These are phyloP conservation scores for Acrocephalus arundinaceus DNA, from an alignment of 2,113 vertebrate genomes.

Conservation along the genomic window DNA sequence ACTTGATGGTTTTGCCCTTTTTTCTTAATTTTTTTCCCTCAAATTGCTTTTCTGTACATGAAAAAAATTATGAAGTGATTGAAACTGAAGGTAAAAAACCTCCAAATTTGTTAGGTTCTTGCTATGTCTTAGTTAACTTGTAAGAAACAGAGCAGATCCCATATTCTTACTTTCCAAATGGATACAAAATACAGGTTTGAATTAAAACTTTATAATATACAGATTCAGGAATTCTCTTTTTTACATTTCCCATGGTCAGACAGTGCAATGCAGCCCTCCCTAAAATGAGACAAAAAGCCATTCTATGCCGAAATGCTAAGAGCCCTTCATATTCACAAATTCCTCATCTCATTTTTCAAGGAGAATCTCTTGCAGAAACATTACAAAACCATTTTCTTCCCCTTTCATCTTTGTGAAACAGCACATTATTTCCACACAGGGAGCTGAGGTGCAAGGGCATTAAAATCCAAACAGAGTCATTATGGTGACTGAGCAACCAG, in stretches of 20 bases:
- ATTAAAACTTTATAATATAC: background rate
- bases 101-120: background rate
- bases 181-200: background rate
- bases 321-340: background rate
- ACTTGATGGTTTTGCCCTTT: background rate
- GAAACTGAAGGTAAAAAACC: background rate
- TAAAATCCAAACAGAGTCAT: constrained; percentile 6
- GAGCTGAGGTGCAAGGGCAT: background rate
- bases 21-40: background rate
- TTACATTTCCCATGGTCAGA: background rate
- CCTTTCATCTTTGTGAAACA: constrained; percentile 26
- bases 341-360: background rate
- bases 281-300: background rate
- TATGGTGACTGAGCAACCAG: background rate
- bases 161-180: background rate
- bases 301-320: background rate
- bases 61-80: background rate
- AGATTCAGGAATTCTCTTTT: background rate
- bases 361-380: constrained; percentile 15
- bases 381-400: constrained; percentile 6
- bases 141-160: background rate
- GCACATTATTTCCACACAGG: background rate
- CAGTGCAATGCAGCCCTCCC: background rate
- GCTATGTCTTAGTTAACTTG: background rate
- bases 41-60: background rate